These are phyloP conservation scores for Cheilosia variabilis DNA, from an alignment of 2,888 invertebrate species.

Conservation along the genomic window DNA sequence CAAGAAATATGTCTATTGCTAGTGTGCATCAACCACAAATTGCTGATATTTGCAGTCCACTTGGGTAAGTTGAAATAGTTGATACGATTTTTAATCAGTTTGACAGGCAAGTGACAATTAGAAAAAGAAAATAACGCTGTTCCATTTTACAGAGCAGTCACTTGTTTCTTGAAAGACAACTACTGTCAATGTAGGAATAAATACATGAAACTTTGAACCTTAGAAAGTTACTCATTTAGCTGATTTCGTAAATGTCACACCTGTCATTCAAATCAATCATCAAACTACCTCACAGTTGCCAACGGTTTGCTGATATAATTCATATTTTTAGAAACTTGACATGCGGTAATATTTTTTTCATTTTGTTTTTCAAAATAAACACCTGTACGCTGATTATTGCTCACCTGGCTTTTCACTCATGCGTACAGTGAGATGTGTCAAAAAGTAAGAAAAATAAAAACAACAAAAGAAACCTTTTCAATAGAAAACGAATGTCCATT, in stretches of 20 bases:
- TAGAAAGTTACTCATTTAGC: not conserved
- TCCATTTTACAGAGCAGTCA: not conserved
- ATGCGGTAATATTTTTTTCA: not conserved
- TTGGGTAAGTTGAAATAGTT: constrained; percentile 81
- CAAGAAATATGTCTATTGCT: constrained; percentile 85
- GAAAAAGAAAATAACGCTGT: too few species aligned
- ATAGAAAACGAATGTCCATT: constrained; percentile 1
- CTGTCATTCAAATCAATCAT: not conserved
- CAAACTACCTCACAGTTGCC: not conserved
- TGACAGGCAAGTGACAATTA: not conserved
- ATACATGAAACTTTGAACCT: not conserved
- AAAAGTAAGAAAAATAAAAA: not conserved
- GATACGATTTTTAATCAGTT: not conserved
- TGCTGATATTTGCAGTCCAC: constrained; percentile 82
- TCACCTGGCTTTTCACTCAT: constrained; percentile 19
- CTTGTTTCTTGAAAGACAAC: not conserved
- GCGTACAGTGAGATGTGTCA: constrained; percentile 15
- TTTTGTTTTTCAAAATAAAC: not conserved
- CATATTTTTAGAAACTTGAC: constrained; percentile 14
- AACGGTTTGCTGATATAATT: constrained; percentile 11
- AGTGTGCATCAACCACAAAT: constrained; percentile 85
- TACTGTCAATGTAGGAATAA: too few species aligned
- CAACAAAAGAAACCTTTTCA: not conserved
- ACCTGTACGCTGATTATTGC: constrained; percentile 38
- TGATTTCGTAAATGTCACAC: not conserved